These are phyloP conservation scores for Dendrocincla fuliginosa DNA, from an alignment of 2,797 vertebrate genomes.

Conservation along the genomic window DNA sequence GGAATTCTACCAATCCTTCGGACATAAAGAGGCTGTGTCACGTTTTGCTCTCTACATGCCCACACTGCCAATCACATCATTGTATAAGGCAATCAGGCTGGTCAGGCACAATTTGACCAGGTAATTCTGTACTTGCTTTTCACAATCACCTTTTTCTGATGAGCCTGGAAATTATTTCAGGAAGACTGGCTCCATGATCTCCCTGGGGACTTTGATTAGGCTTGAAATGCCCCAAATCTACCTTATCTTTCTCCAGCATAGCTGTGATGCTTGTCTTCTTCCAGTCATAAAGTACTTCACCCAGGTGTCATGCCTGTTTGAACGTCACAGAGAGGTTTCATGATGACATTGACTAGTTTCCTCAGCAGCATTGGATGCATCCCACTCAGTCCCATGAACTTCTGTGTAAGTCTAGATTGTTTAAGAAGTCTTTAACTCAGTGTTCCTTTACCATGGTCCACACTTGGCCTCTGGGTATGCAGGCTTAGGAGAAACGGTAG, in stretches of 20 bases:
- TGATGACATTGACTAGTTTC: background rate
- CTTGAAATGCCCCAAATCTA: background rate
- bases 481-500: background rate
- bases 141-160: background rate
- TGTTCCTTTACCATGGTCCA: background rate
- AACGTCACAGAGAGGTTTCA: background rate
- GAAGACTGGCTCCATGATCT: background rate
- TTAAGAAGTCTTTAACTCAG: background rate
- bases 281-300: background rate
- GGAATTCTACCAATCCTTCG: background rate
- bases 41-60: background rate
- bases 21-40: background rate
- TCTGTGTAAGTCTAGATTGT: background rate
- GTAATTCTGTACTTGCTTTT: background rate
- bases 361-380: background rate
- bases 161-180: background rate
- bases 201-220: background rate
- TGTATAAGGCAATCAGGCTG: background rate
- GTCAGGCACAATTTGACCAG: background rate
- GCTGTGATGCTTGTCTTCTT: background rate
- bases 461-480: background rate
- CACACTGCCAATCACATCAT: background rate
- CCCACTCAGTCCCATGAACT: background rate
- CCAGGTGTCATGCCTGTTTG: background rate
- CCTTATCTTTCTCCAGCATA: background rate